phyloP scores from a whole-genome alignment of 2,888 invertebrate genomes.

The Vesta saturnalis region DNA sequence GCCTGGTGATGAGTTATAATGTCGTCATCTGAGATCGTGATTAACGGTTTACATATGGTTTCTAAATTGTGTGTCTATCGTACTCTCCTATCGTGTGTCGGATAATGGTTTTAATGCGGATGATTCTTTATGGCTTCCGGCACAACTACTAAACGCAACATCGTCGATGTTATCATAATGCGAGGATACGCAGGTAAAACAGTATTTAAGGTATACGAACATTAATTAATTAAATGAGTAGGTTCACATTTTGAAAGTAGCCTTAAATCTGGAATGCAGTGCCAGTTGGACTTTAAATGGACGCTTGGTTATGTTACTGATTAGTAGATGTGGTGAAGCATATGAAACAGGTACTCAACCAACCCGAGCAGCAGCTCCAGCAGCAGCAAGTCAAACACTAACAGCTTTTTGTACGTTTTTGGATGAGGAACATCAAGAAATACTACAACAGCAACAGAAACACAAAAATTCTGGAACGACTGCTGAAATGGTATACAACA shows the following conservation, averaged over 20 bases:
- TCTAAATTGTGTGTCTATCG: too few species aligned
- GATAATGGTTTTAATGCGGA: too few species aligned
- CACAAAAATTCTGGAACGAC: conserved; percentile 64
- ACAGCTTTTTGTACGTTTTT: conserved; percentile 86
- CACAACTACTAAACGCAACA: conserved; percentile 88
- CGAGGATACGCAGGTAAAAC: conserved; percentile 85
- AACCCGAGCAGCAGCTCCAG: conserved; percentile 86
- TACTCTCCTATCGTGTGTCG: too few species aligned
- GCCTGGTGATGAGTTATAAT: too few species aligned
- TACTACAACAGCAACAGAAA: conserved; percentile 66
- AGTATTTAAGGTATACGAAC: background rate
- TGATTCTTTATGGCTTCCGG: conserved; percentile 92
- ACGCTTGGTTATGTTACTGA: conserved; percentile 84
- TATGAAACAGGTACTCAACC: conserved; percentile 82
- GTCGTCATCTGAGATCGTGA: too few species aligned
- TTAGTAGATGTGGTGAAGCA: conserved; percentile 86
- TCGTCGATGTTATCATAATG: conserved; percentile 80
- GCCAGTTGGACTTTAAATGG: conserved; percentile 92
- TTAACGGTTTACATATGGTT: too few species aligned
- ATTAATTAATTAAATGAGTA: conserved; percentile 43
- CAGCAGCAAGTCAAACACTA: conserved; percentile 89
- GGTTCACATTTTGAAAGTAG: conserved; percentile 75
- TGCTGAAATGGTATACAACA: conserved; percentile 65
- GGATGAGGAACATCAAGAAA: conserved; percentile 82
- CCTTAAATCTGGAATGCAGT: conserved; percentile 88